Conservation (phyloP, 2,113 vertebrate species). For the Peucedramus taeniatus region DNA sequence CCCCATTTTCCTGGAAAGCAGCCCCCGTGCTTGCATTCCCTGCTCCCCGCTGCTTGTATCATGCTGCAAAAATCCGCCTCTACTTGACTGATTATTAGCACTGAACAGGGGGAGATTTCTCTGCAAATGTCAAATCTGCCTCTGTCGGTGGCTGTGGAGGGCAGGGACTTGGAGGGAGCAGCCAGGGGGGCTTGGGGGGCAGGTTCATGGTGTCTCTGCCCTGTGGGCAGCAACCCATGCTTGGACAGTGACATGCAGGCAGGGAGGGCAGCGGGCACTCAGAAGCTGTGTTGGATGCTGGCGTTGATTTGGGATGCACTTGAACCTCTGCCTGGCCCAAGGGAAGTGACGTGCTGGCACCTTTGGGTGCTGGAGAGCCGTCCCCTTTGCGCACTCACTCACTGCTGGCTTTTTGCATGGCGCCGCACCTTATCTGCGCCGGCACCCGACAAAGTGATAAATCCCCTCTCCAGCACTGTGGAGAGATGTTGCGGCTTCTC, state of each 20-base stretch:
- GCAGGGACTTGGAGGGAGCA: background rate
- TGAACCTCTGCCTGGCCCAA: rapidly evolving
- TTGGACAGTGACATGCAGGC: background rate
- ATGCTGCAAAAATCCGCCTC: conserved; percentile 38
- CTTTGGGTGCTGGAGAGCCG: background rate
- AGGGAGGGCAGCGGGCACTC: background rate
- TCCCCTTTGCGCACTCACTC: background rate
- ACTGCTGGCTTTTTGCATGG: background rate
- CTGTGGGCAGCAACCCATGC: background rate
- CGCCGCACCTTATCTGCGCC: background rate
- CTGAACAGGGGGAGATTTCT: conserved; percentile 20
- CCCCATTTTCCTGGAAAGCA: conserved; percentile 17
- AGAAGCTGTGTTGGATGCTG: background rate
- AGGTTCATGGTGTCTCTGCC: background rate
- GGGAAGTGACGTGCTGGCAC: background rate
- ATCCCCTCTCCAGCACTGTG: background rate
- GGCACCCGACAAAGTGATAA: conserved; percentile 12
- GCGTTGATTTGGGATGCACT: background rate
- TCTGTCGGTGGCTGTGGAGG: background rate
- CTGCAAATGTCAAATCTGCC: conserved; percentile 38
- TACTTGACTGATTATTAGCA: conserved; percentile 22
- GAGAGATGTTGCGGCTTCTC: background rate
- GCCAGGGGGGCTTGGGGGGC: background rate
- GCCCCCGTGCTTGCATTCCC: background rate
- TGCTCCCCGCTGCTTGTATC: background rate